phyloP scores from a whole-genome alignment of 2,888 invertebrate species.

The Brenthis ino region DNA sequence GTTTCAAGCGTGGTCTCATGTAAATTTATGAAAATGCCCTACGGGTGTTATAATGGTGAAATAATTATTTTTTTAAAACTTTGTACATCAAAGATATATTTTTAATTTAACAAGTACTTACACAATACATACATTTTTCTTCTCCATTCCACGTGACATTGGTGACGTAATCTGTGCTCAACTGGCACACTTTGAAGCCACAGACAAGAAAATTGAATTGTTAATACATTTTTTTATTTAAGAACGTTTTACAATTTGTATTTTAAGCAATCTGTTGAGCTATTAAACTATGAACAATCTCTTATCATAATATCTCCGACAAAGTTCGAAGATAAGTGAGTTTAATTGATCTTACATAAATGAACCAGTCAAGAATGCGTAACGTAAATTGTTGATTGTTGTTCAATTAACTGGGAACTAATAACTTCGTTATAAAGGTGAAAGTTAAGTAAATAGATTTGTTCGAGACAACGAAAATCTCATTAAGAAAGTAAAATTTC shows the following conservation, averaged over 20 bases:
- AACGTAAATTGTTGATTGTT: constrained; percentile 62
- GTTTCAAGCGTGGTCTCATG: too few species aligned
- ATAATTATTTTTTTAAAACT: too few species aligned
- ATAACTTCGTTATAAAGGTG: constrained; percentile 68
- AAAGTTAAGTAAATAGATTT: constrained; percentile 70
- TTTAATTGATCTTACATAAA: constrained; percentile 45
- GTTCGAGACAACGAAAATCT: constrained; percentile 68
- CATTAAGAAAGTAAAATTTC: constrained; percentile 71
- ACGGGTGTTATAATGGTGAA: too few species aligned
- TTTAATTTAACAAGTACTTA: too few species aligned
- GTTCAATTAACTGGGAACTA: constrained; percentile 60
- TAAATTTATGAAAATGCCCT: too few species aligned
- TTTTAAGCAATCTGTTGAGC: background rate
- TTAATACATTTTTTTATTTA: too few species aligned
- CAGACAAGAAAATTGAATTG: too few species aligned
- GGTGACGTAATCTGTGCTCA: too few species aligned
- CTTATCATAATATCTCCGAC: constrained; percentile 28
- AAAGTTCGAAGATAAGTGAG: constrained; percentile 41
- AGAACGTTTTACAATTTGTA: background rate
- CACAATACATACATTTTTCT: too few species aligned
- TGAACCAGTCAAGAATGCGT: constrained; percentile 55
- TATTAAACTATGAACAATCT: constrained; percentile 13
- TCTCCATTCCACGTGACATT: too few species aligned
- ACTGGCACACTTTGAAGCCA: too few species aligned
- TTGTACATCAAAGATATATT: too few species aligned